phyloP scores from a whole-genome alignment of 1,140 invertebrate genomes.

The Calosoma granatense region DNA sequence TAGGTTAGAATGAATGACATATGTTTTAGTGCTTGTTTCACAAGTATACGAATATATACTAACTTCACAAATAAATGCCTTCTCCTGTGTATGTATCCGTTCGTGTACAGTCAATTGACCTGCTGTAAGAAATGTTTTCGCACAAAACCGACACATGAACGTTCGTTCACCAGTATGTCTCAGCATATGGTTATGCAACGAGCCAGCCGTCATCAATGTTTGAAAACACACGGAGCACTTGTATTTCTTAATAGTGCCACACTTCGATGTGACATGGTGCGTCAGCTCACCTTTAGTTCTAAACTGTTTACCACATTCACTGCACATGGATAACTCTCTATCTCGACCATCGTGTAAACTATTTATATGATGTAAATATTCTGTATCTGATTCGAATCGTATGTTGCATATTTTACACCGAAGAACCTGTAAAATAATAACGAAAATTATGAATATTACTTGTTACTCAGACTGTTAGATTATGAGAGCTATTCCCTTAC shows the following conservation, averaged over 20 bases:
- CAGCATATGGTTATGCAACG: conserved; percentile 32
- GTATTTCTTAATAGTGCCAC: conserved; percentile 27
- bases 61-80: conserved; percentile 41
- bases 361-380: conserved; percentile 25
- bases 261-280: conserved; percentile 31
- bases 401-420: conserved; percentile 16
- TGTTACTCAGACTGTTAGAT: neutral
- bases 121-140: conserved; percentile 29
- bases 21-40: conserved; percentile 1
- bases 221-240: conserved; percentile 32
- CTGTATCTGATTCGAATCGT: conserved; percentile 16
- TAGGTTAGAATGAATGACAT: neutral
- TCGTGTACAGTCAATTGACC: conserved; percentile 30
- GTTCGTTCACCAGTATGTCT: conserved; percentile 37
- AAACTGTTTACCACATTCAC: conserved; percentile 32
- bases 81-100: conserved; percentile 38
- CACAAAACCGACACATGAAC: conserved; percentile 39
- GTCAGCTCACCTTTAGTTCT: conserved; percentile 28
- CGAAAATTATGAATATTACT: conserved; percentile 2
- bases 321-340: conserved; percentile 25
- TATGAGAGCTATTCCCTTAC: conserved; percentile 2
- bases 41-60: conserved; percentile 10
- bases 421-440: neutral
- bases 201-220: conserved; percentile 31
- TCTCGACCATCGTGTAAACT: conserved; percentile 22